phyloP scores from a whole-genome alignment of 1,140 invertebrate species.

The Babylonia areolata region DNA sequence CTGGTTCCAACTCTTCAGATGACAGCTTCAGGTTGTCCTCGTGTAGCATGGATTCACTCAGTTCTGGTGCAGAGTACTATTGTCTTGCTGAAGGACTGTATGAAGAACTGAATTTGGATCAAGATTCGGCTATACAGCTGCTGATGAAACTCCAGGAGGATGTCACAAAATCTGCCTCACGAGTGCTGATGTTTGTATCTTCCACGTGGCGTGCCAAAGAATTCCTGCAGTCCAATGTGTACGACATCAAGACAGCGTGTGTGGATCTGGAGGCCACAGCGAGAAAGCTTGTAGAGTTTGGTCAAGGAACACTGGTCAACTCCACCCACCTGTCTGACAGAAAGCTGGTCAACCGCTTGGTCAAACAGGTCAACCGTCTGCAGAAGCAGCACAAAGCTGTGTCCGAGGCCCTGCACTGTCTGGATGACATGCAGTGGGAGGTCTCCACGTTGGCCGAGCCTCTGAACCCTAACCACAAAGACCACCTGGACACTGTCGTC shows the following conservation, averaged over 20 bases:
- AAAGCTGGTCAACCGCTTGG: constrained; percentile 76
- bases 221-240: constrained; percentile 82
- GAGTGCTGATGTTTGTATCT: constrained; percentile 86
- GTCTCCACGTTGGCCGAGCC: constrained; percentile 80
- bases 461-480: constrained; percentile 77
- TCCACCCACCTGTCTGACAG: constrained; percentile 89
- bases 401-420: constrained; percentile 82
- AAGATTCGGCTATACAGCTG: constrained; percentile 89
- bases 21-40: constrained; percentile 60
- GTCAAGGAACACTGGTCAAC: constrained; percentile 92
- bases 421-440: constrained; percentile 89
- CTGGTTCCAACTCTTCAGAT: constrained; percentile 65
- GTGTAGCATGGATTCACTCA: constrained; percentile 63
- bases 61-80: constrained; percentile 57
- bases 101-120: constrained; percentile 86
- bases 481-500: constrained; percentile 90
- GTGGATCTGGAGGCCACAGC: constrained; percentile 85
- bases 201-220: constrained; percentile 87
- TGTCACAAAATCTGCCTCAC: constrained; percentile 75
- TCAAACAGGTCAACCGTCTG: constrained; percentile 84
- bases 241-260: constrained; percentile 88
- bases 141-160: constrained; percentile 86
- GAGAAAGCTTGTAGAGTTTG: constrained; percentile 90
- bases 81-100: constrained; percentile 44
- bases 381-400: constrained; percentile 85